Conservation (phyloP, 1,140 invertebrate genomes). For the Macrobrachium rosenbergii region DNA sequence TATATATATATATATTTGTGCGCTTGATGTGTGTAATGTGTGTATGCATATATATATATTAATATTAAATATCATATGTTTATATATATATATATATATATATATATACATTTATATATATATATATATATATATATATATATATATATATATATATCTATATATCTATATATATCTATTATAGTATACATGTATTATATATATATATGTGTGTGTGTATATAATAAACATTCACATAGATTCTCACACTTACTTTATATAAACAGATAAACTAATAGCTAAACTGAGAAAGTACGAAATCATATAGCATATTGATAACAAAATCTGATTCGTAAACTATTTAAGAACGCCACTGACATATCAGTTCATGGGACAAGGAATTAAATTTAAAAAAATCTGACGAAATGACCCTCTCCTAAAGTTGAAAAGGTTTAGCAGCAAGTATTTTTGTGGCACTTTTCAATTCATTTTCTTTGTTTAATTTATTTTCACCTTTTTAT, state of each 20-base stretch:
- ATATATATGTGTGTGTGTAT: slow-evolving; percentile 29
- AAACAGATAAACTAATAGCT: too few species aligned
- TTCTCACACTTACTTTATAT: too few species aligned
- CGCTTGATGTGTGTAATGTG: too few species aligned
- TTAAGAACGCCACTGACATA: not conserved
- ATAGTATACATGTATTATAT: not conserved
- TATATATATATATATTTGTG: too few species aligned
- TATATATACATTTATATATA: slow-evolving; percentile 1
- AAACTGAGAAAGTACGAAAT: too few species aligned
- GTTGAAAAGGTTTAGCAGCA: not conserved
- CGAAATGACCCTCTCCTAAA: too few species aligned
- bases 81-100: slow-evolving; percentile 32
- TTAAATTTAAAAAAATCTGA: not conserved
- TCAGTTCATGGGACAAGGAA: not conserved
- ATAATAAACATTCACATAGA: too few species aligned
- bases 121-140: slow-evolving; percentile 16
- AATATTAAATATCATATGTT: slow-evolving; percentile 1
- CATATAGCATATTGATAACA: too few species aligned
- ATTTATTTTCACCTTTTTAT: not conserved
- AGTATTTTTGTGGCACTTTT: too few species aligned
- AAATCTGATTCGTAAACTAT: not conserved
- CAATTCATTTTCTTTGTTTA: too few species aligned
- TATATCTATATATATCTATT: slow-evolving; percentile 1
- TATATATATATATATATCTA: slow-evolving; percentile 14
- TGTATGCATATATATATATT: slow-evolving; percentile 5